Base-by-base conservation (phyloP, 1,140 invertebrate genomes). In the Colletes latitarsis region DNA sequence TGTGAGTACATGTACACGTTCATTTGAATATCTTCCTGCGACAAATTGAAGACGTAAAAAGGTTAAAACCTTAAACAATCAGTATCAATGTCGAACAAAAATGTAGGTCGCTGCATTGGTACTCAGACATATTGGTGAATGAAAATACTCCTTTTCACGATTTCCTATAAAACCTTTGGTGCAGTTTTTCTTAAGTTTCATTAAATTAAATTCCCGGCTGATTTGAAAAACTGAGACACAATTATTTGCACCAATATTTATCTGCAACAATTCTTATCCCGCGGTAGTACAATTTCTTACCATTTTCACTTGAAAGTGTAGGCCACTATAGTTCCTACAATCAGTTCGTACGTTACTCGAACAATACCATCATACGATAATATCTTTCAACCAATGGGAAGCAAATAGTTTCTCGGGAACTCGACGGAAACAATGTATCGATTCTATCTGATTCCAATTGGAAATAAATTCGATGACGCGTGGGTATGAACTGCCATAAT, bases 1-100 rank as follows among this genome's bases (percentile, higher is more conserved):
- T 94, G 98, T 98, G 94, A 95, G 95, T 93, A 87, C 21, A 82
- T 46, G 58, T 73, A 82, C 82, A 82, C 77, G 78, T 80, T 80
- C 71, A 75, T 80, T 80, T 68, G 14, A 74, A 80, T 67, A 80
- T 53, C 63, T 57, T 76, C 30, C 30, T 21, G n/a, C 69, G 43
- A 0, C 4, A 46, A 67, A 66, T 72, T 57, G 53, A 57, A 41
- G 19, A 57, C 55, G 71, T 49, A 52, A 77, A 63, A 77, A 81
- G 63, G 69, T 15, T 58, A 30, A 52, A 69, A 49, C 30, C 57
- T 68, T 30, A 39, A 81, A 52, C 55, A 21, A 49, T 15, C 3
- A 17, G 0, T 17, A 67, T 72, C n/a, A 67, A 62, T 10, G 14
- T 30, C 30, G 53, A 14, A 17, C 6, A 53, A 60, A 75, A 85